Conservation (phyloP, 1,140 invertebrate species). For the Oedothorax gibbosus region DNA sequence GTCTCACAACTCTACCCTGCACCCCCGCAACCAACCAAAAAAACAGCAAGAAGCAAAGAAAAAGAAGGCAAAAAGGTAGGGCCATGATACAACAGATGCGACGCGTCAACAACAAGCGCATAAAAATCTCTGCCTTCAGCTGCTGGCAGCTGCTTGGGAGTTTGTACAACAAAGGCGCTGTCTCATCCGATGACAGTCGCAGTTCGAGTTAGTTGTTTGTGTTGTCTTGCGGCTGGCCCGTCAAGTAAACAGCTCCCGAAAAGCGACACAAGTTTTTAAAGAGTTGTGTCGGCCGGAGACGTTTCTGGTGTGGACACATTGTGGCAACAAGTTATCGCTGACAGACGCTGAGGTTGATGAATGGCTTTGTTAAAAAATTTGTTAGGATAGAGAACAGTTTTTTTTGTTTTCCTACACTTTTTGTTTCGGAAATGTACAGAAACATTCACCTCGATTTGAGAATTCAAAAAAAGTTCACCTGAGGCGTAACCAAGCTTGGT, state of each 20-base stretch:
- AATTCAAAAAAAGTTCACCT: too few relatives aligned
- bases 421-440: too few relatives aligned
- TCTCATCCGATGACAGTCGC: constrained; percentile 44
- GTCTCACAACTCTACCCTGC: background rate
- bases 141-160: constrained; percentile 27
- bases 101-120: constrained; percentile 46
- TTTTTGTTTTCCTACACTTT: too few relatives aligned
- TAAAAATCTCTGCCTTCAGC: constrained; percentile 56
- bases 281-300: too few relatives aligned
- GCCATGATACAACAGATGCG: constrained; percentile 54
- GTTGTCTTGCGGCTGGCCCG: constrained; percentile 10
- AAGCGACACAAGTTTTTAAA: too few relatives aligned
- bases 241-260: background rate
- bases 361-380: too few relatives aligned
- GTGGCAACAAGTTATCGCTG: background rate
- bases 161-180: constrained; percentile 25
- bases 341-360: background rate
- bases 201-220: constrained; percentile 5
- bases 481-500: too few relatives aligned
- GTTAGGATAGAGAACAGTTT: too few relatives aligned
- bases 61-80: background rate
- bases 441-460: too few relatives aligned
- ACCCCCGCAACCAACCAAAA: constrained; percentile 28
- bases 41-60: background rate
- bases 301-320: background rate